A percentile compares a stretch with the other conserved stretches of the same genome.
phyloP scores from a whole-genome alignment of 2,797 vertebrate genomes.

The Propithecus perrieri region DNA sequence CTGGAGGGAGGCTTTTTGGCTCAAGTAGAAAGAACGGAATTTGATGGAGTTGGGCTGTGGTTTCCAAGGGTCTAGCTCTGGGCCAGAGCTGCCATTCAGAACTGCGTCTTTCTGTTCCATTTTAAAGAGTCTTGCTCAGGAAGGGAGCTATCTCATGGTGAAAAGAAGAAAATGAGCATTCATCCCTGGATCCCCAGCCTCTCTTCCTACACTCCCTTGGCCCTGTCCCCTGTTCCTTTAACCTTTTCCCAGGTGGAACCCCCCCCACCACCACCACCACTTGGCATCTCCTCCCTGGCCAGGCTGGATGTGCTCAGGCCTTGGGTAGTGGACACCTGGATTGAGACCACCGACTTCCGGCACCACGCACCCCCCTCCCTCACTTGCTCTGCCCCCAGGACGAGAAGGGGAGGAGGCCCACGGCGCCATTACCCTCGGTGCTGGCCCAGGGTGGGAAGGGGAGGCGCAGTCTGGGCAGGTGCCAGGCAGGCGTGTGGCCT shows the following conservation, averaged over 20 bases:
- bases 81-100: not conserved
- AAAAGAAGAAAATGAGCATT: not conserved
- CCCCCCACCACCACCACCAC: no score
- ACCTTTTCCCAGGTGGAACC: not conserved
- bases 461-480: not conserved
- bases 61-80: not conserved
- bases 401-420: not conserved
- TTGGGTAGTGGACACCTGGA: rapidly evolving
- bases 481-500: rapidly evolving
- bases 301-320: not conserved
- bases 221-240: not conserved
- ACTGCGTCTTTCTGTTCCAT: not conserved
- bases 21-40: not conserved
- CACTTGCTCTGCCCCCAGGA: not conserved
- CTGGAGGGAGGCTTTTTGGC: not conserved
- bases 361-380: rapidly evolving
- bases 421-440: rapidly evolving
- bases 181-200: not conserved
- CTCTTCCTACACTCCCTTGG: not conserved
- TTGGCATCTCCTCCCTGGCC: not conserved
- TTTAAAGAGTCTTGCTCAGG: not conserved
- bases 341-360: not conserved
- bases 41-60: not conserved
- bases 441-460: not conserved
- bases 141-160: not conserved